Evolutionary conservation across 2,888 invertebrate species (phyloP).

Genomic region (Ormyrus rosae): DNA sequence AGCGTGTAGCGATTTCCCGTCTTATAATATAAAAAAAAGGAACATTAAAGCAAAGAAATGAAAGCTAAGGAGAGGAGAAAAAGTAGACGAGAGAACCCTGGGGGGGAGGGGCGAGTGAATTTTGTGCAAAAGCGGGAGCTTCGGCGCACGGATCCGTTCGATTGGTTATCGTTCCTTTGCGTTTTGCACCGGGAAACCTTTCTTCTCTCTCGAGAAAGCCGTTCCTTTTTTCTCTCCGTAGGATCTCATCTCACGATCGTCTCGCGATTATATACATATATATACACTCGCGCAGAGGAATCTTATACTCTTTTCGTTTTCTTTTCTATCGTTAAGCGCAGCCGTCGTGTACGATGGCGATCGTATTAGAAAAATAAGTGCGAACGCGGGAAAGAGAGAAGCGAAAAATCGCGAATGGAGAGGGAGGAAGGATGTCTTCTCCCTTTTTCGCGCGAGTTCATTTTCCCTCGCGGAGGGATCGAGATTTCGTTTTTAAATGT

Average conservation of each 20-base stretch:
- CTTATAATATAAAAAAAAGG: constrained; percentile 13
- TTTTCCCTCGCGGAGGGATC: constrained; percentile 11
- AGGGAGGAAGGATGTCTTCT: constrained; percentile 1
- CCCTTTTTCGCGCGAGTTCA: constrained; percentile 16
- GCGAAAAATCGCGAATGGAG: neutral
- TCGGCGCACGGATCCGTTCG: neutral
- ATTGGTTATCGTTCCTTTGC: neutral
- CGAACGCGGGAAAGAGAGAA: no score
- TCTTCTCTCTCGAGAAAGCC: neutral
- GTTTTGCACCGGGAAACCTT: neutral
- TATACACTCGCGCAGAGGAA: neutral
- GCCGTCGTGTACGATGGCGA: constrained; percentile 40
- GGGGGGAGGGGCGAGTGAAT: neutral
- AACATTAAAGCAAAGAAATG: constrained; percentile 20
- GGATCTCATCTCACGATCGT: constrained; percentile 38
- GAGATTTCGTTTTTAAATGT: constrained; percentile 53
- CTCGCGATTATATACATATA: constrained; percentile 14
- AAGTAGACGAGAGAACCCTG: neutral
- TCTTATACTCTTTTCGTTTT: neutral
- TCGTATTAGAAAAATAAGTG: constrained; percentile 34
- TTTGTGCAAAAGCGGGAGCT: neutral
- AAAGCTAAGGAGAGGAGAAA: constrained; percentile 4
- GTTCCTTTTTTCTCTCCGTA: neutral
- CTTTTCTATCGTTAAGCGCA: constrained; percentile 24
- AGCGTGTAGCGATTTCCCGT: constrained; percentile 40